Evolutionary conservation across 2,797 vertebrate species (phyloP), one percentile per base, ranked within the genome.

Genomic region (Acestrorhynchus altus): DNA sequence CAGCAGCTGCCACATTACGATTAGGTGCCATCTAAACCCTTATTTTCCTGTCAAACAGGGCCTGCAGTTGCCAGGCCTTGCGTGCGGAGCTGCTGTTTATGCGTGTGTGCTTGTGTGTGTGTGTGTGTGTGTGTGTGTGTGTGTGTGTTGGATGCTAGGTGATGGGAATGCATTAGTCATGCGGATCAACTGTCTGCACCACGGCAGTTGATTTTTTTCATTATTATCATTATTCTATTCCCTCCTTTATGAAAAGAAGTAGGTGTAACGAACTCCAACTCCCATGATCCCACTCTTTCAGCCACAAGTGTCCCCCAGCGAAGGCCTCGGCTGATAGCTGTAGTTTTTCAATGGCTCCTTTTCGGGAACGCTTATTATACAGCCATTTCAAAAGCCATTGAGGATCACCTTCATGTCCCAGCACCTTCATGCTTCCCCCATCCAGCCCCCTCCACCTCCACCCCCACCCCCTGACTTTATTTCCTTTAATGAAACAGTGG

Each of bases 41-140:
- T 85, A 90, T 89, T 88, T 90, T 81, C 88, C 89, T 87, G 87
- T 91, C 91, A 89, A 87, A 86, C 85, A 35, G 79, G 85, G 84
- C 88, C 88, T 85, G 86, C 81, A 76, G 68, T 80, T 83, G 85
- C 76, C 82, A 86, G 78, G 72, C 73, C 82, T 76, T 66, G 26
- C 85, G 72, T 81, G 85, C 87, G 83, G 84, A 79, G 15, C 57
- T 79, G 81, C 83, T 83, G 83, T 88, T 35, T 35, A 35, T 35
- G 81, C 83, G 80, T 81, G 83, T 86, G 87, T 77, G 79, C 79
- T 60, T 81, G 72, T 86, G 60, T 65, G 49, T 20, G 70, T 78
- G 57, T 15, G 16, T 49, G 4, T 72, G 1, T 12, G 20, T 57
- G 57, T 49, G 24, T 66, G 28, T 65, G 65, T 16, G 26, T 2